Percentiles rank a stretch among this genome's conserved stretches.
phyloP scores from a whole-genome alignment of 1,140 invertebrate genomes.

The Orius insidiosus region DNA sequence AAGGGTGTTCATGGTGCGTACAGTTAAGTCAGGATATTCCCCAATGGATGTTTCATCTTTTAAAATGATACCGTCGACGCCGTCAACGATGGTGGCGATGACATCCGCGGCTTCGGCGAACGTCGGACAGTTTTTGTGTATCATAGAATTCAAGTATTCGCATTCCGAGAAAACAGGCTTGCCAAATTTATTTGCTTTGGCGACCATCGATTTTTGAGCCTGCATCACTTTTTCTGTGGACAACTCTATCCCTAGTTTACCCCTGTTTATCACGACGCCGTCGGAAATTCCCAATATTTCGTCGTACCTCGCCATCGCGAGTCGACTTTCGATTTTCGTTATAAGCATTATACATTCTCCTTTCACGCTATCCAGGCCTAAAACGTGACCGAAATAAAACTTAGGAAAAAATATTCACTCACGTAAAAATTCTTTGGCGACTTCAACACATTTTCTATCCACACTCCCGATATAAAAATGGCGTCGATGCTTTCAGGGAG shows the following conservation, averaged over 20 bases:
- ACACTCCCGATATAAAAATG: constrained; percentile 21
- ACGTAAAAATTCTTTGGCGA: too few species aligned
- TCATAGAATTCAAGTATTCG: constrained; percentile 27
- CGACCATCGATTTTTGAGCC: constrained; percentile 50
- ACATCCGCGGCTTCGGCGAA: constrained; percentile 55
- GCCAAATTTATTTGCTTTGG: constrained; percentile 29
- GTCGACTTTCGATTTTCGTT: constrained; percentile 41
- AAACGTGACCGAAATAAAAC: not conserved
- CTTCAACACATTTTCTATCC: constrained; percentile 3
- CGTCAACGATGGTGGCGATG: constrained; percentile 60
- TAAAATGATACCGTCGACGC: constrained; percentile 55
- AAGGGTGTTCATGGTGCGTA: constrained; percentile 46
- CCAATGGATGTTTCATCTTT: constrained; percentile 58
- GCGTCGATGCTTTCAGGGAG: constrained; percentile 45
- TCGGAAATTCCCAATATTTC: constrained; percentile 38
- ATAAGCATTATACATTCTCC: constrained; percentile 12
- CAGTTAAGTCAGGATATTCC: constrained; percentile 42
- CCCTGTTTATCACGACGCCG: constrained; percentile 44
- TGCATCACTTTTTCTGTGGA: constrained; percentile 52
- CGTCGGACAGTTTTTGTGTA: constrained; percentile 43
- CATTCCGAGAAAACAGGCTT: constrained; percentile 50
- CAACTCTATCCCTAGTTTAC: constrained; percentile 44
- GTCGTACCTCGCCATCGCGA: constrained; percentile 39
- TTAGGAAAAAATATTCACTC: not conserved
- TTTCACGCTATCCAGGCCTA: not conserved